Evolutionary conservation across 2,797 vertebrate genomes (phyloP), one percentile per base, ranked within the genome.

Genomic region (Adelosebastes latens): DNA sequence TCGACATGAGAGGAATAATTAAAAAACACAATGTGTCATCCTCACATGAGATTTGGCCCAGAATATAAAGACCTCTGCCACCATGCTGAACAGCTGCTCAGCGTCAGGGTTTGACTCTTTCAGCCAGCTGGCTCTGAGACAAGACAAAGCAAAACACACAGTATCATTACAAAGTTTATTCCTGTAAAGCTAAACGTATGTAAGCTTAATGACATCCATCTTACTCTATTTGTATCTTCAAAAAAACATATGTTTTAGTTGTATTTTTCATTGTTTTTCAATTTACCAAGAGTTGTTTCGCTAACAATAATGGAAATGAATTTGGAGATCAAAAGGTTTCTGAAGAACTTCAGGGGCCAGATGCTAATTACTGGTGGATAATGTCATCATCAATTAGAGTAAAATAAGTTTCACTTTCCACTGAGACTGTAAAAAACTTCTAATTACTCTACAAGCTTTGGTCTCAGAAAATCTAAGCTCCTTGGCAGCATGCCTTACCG

Each of bases 1-100:
- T 2, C 66, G 61, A 53, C n/a, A 69, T 24, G 25, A 74, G 12
- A 79, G 29, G 6, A 61, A 62, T 39, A 39, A 69, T 42, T 11
- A 71, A 72, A 55, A 72, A 79, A 76, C 24, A 60, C 2, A 8
- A 55, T 76, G 42, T 68, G 60, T 77, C 77, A 83, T 69, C 61
- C 97, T 97, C 92, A 99, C 98, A 36, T 99, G 98, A 92, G 98
- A 99, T 89, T 97, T 99, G 72, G 97, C 96, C 98, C 98, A 99
- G 90, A 97, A 99, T 93, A 97, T 96, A 85, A 99, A 99, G 85
- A 99, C 96, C 75, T 98, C 97, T 63, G 98, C 97, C 87, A 97
- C 97, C 96, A 99, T 97, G 79, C 94, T 94, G 92, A 98, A 99
- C 81, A 99, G 93, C 72, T 96, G 96, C 90, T 98, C 97, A 0